Conservation (phyloP, 2,113 vertebrate species). For the Myocastor coypus region DNA sequence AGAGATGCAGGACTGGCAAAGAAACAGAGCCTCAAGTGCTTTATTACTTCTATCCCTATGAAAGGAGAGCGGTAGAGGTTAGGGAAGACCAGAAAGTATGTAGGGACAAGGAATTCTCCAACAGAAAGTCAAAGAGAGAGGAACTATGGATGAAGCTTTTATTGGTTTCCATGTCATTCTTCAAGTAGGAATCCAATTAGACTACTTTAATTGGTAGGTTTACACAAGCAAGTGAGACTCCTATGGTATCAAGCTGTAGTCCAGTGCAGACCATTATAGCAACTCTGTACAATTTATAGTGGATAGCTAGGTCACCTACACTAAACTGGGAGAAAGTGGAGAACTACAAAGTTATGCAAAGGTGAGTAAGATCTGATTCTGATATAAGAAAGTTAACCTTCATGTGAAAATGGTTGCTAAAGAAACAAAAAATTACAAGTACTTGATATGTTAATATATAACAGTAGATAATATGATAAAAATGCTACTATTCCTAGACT, state of each 20-base stretch:
- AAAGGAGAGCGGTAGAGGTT: background rate
- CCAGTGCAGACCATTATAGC: background rate
- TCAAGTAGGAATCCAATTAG: background rate
- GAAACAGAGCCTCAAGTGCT: background rate
- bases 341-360: background rate
- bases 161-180: accelerated
- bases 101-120: background rate
- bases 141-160: accelerated
- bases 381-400: background rate
- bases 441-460: background rate
- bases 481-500: background rate
- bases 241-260: accelerated
- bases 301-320: too few relatives aligned
- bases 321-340: background rate
- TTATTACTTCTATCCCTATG: background rate
- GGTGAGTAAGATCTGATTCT: background rate
- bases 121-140: too few relatives aligned
- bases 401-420: background rate
- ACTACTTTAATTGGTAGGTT: background rate
- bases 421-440: background rate
- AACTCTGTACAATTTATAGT: background rate
- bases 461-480: background rate
- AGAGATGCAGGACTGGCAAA: background rate
- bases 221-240: background rate
- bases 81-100: accelerated